These are phyloP conservation scores for Pimpla rufipes DNA, from an alignment of 2,888 invertebrate species.

Conservation along the genomic window DNA sequence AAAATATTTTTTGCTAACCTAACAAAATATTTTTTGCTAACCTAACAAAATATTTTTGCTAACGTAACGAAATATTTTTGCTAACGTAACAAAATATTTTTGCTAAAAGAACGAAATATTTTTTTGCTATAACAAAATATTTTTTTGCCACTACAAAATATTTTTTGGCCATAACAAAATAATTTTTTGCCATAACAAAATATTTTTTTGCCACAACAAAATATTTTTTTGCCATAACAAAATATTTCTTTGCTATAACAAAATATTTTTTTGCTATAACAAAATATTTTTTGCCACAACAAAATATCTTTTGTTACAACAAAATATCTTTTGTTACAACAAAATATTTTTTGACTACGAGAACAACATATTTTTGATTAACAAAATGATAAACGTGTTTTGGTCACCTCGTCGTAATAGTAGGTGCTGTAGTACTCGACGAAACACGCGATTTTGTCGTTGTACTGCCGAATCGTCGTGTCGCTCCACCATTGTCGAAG, in stretches of 20 bases:
- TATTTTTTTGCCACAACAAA: neutral
- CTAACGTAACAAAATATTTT: too few species aligned
- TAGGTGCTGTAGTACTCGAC: conserved; percentile 92
- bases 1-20: neutral
- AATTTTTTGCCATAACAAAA: too few species aligned
- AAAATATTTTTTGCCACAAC: neutral
- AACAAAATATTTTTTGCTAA: neutral
- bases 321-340: neutral
- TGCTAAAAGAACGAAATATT: neutral
- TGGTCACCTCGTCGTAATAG: conserved; percentile 87
- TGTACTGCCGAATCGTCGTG: conserved; percentile 91
- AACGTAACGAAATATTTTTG: neutral
- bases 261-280: neutral
- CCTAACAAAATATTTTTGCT: too few species aligned
- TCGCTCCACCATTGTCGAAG: conserved; percentile 96
- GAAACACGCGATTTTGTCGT: conserved; percentile 93
- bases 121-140: neutral
- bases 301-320: neutral
- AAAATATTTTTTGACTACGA: neutral
- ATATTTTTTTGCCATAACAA: neutral
- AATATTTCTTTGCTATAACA: neutral
- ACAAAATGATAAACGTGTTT: neutral
- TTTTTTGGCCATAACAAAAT: too few species aligned
- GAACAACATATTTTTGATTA: neutral
- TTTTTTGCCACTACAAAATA: neutral